Evolutionary conservation across 2,113 vertebrate genomes (phyloP).

Genomic region (Oriolus oriolus): DNA sequence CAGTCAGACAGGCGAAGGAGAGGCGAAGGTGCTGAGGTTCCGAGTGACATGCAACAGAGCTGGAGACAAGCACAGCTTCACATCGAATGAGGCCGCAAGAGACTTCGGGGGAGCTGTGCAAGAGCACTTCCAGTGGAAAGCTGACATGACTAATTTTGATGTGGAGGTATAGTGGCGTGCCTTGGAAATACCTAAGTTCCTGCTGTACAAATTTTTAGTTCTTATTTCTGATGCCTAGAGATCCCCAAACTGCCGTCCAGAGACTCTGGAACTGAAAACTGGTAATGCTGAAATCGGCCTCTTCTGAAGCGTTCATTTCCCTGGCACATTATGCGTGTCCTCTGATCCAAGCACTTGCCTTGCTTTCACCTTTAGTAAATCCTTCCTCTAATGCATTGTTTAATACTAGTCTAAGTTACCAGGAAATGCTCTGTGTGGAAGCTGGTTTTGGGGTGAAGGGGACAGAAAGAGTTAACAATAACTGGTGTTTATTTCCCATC

Average conservation of each 20-base stretch:
- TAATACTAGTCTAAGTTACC: neutral
- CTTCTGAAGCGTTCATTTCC: neutral
- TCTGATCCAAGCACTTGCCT: neutral
- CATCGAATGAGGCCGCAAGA: conserved; percentile 91
- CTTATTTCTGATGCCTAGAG: neutral
- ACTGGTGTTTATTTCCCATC: neutral
- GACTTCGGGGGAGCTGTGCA: conserved; percentile 95
- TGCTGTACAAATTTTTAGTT: neutral
- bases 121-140: conserved; percentile 95
- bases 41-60: conserved; percentile 93
- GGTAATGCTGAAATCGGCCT: neutral
- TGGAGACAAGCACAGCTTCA: conserved; percentile 92
- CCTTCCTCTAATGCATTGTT: neutral
- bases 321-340: accelerated
- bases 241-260: neutral
- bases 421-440: neutral
- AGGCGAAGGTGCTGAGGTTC: conserved; percentile 76
- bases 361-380: neutral
- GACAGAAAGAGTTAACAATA: neutral
- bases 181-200: neutral
- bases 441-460: neutral
- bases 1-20: neutral
- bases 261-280: neutral
- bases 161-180: conserved; percentile 79
- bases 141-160: conserved; percentile 98